Base-by-base conservation (phyloP, 2,797 vertebrate species). In the Chloroceryle inda region DNA sequence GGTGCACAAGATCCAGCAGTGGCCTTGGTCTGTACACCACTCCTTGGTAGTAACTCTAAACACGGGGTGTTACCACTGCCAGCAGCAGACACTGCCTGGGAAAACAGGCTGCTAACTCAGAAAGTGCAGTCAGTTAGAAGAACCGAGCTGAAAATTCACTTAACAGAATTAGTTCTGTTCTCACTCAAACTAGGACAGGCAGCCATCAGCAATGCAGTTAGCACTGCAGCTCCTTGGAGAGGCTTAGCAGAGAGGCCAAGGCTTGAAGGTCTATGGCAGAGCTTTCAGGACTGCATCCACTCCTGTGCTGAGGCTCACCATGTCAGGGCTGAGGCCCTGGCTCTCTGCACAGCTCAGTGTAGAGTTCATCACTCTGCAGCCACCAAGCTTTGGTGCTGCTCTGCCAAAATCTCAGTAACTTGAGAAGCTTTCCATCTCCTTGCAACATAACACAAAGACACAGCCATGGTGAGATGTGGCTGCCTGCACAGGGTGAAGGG, bases 401-500 rank as follows among this genome's bases (percentile, higher is more conserved):
- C n/a, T 24, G 15, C 56, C 4, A 2, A 42, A 40, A n/a, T 3
- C 20, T 26, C 35, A 27, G 5, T 7, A 6, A 24, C 24, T 7
- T 37, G 26, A 21, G 67, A 4, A 42, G 49, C 19, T 31, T 21
- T 73, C 52, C 37, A 8, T 29, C 59, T 33, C 59, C 75, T 53
- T 61, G 40, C 27, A 52, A 9, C 0, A 1, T 8, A 21, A 24
- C 35, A 16, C 20, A 50, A 76, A 71, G 59, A 61, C 17, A 31
- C 21, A 78, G 58, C 23, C 8, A 2, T 1, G 6, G 22, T 21
- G 59, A 66, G n/a, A n/a, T 0, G 0, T 2, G 33, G 55, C 59
- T 59, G 37, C 11, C 55, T 62, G 38, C 1, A 5, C 2, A 4
- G 7, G 2, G 29, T 5, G 18, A 4, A 50, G 11, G 45, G 11